Evolutionary conservation across 2,113 vertebrate species (phyloP).

Genomic region (Hassar affinis): DNA sequence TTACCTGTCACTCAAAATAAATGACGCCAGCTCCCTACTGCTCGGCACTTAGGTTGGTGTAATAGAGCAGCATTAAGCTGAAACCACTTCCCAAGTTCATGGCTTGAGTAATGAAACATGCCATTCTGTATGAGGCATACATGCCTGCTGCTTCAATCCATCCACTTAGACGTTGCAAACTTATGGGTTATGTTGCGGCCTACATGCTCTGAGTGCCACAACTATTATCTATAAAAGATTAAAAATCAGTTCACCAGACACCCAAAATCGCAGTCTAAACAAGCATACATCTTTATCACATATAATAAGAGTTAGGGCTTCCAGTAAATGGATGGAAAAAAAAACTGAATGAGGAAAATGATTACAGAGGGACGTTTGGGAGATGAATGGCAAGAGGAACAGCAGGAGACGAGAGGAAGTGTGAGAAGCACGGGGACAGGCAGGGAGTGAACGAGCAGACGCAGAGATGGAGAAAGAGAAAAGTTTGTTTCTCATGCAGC

Average conservation of each 20-base stretch:
- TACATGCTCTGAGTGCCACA: background rate
- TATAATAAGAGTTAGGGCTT: slow-evolving; percentile 12
- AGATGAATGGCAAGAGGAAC: background rate
- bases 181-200: background rate
- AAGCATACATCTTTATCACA: background rate
- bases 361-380: background rate
- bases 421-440: background rate
- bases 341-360: background rate
- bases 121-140: slow-evolving; percentile 18
- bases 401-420: slow-evolving; percentile 24
- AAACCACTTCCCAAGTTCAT: slow-evolving; percentile 48
- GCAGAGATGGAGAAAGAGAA: slow-evolving; percentile 23
- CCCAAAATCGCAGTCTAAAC: background rate
- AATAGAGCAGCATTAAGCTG: slow-evolving; percentile 38
- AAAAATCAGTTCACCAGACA: background rate
- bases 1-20: slow-evolving; percentile 52
- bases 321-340: background rate
- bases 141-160: slow-evolving; percentile 21
- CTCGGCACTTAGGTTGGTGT: slow-evolving; percentile 40
- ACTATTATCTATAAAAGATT: background rate
- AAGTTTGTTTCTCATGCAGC: slow-evolving; percentile 35
- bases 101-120: slow-evolving; percentile 48
- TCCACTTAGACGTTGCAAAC: slow-evolving; percentile 9
- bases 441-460: slow-evolving; percentile 30
- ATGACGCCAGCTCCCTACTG: slow-evolving; percentile 48